Percentiles rank a stretch among this genome's conserved stretches.
Conservation (phyloP, 2,888 invertebrate genomes). For the Caenorhabditis sp. region DNA sequence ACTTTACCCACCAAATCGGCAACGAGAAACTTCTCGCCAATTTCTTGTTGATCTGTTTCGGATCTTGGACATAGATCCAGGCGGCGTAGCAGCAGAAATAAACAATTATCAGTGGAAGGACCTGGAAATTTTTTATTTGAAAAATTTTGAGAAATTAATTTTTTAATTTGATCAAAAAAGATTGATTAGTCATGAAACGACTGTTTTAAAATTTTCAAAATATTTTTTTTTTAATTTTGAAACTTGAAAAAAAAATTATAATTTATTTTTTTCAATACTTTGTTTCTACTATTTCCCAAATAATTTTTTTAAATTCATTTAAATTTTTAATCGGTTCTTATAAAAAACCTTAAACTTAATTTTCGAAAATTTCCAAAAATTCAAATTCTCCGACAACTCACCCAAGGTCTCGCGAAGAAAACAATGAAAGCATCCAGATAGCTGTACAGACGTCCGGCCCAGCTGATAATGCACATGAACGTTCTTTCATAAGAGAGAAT, state of each 20-base stretch:
- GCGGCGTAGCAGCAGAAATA: slow-evolving; percentile 77
- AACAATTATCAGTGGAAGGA: slow-evolving; percentile 74
- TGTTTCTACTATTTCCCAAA: too few species aligned
- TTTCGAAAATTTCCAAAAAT: neutral
- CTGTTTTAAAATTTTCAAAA: slow-evolving; percentile 1
- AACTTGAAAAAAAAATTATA: too few species aligned
- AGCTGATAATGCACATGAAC: slow-evolving; percentile 76
- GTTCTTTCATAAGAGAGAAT: slow-evolving; percentile 79
- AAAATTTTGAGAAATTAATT: too few species aligned
- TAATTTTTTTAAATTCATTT: too few species aligned
- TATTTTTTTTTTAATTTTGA: too few species aligned
- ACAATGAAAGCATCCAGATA: slow-evolving; percentile 74
- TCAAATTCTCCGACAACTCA: slow-evolving; percentile 36
- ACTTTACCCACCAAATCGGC: slow-evolving; percentile 79
- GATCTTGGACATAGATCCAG: slow-evolving; percentile 80
- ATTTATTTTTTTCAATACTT: too few species aligned
- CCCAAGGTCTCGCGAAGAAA: slow-evolving; percentile 77
- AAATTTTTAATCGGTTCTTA: too few species aligned
- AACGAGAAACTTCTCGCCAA: slow-evolving; percentile 79
- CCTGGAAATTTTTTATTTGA: slow-evolving; percentile 68
- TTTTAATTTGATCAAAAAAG: too few species aligned
- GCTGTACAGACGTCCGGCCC: slow-evolving; percentile 74
- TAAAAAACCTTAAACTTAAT: neutral
- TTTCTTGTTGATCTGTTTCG: slow-evolving; percentile 77
- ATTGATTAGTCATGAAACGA: too few species aligned